Conservation (phyloP, 2,888 invertebrate species). For the Dione juno region DNA sequence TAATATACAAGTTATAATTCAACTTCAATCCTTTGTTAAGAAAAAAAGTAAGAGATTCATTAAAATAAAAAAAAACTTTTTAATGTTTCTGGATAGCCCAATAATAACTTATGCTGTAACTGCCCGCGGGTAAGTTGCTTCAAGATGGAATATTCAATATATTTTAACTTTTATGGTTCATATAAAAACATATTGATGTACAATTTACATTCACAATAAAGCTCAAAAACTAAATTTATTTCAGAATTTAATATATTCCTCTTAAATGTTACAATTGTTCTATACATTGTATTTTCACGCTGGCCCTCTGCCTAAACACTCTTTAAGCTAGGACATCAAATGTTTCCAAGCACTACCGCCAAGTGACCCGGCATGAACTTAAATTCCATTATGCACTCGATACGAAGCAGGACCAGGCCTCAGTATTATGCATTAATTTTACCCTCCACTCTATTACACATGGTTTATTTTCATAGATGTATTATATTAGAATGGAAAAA, state of each 20-base stretch:
- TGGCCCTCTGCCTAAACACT: not conserved
- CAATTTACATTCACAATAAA: too few relatives aligned
- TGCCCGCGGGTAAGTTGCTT: too few relatives aligned
- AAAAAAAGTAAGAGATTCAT: too few relatives aligned
- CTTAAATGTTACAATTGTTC: not conserved
- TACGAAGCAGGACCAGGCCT: conserved; percentile 14
- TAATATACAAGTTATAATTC: too few relatives aligned
- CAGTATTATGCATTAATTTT: conserved; percentile 19
- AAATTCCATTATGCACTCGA: conserved; percentile 22
- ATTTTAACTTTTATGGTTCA: too few relatives aligned
- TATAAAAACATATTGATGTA: too few relatives aligned
- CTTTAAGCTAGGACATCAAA: conserved; percentile 3
- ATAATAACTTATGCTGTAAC: too few relatives aligned
- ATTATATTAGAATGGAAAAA: not conserved
- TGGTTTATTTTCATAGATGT: conserved; percentile 10
- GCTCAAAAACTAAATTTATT: too few relatives aligned
- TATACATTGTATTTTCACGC: not conserved
- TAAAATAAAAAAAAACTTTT: too few relatives aligned
- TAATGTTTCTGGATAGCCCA: too few relatives aligned
- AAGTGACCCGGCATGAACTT: conserved; percentile 16
- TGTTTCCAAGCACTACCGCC: conserved; percentile 5
- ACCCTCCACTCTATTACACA: not conserved
- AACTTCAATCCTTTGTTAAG: too few relatives aligned
- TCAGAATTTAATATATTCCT: not conserved
- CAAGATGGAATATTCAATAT: too few relatives aligned